Base-by-base conservation (phyloP, 2,888 invertebrate species). In the Anarsia innoxiella region DNA sequence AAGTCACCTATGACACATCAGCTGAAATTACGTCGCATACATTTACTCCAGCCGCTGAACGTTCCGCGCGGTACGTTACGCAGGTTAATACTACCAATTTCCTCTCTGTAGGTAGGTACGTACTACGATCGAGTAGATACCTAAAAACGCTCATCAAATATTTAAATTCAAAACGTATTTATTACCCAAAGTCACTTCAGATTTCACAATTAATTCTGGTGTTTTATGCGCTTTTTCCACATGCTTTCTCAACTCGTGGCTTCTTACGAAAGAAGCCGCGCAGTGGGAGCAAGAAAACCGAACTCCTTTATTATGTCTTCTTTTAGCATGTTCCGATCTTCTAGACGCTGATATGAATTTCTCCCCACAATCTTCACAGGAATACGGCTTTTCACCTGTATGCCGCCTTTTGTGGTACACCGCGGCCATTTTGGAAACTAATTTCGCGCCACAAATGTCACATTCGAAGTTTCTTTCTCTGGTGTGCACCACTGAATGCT, bases 401-500 rank as follows among this genome's bases (percentile, higher is more conserved):
- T 86, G 85, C 10, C 83, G 45, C 5, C 85, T 59, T 46, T 75
- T 69, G 36, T 85, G 85, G 46, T 85, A 83, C 1, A 79, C 71
- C 1, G 71, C 73, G 2, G 85, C 84, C 78, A 79, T 82, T 46
- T 74, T 76, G 9, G 80, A 70, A 1, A 82, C 82, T 0, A 84
- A 52, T 53, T 71, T 76, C 12, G 74, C 79, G 9, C 80, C 74
- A 53, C 88, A 88, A 33, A 87, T 70, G 37, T 85, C 80, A 41
- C 88, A 88, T 44, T 71, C 76, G 46, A 82, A 87, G 31, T 86
- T 86, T 42, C 87, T 65, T 30, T 65, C 84, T 9, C 85, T 67
- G 0, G 87, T 86, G 46, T 88, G 88, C 0, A 86, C 87, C 0
- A 86, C 76, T 2, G 70, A 69, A 36, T 88, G 88, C 40, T 86